phyloP scores from a whole-genome alignment of 2,888 invertebrate genomes.

The Liodrosophila aerea region DNA sequence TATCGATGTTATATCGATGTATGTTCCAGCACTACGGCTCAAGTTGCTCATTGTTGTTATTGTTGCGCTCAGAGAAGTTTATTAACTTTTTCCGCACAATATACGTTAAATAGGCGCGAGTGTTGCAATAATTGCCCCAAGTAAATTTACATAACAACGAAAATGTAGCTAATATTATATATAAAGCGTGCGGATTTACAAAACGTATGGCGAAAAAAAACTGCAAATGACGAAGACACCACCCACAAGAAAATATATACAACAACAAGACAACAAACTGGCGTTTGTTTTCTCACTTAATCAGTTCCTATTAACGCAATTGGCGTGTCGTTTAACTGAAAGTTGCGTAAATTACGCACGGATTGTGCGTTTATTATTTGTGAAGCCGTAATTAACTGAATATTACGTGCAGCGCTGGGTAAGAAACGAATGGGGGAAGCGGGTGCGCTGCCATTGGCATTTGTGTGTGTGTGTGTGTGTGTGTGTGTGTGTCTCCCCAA shows the following conservation, averaged over 20 bases:
- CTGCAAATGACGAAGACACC: conserved; percentile 37
- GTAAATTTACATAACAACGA: conserved; percentile 42
- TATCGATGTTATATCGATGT: no score
- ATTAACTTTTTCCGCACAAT: conserved; percentile 27
- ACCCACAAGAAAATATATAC: conserved; percentile 46
- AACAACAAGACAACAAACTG: conserved; percentile 9
- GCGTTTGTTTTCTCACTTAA: conserved; percentile 43
- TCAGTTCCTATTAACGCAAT: conserved; percentile 64
- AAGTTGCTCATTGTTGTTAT: no score
- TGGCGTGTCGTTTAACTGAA: conserved; percentile 36
- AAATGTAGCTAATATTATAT: conserved; percentile 26
- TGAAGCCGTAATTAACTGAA: conserved; percentile 49
- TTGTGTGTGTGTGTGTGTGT: conserved; percentile 5
- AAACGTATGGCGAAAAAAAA: conserved; percentile 52
- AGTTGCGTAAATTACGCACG: conserved; percentile 47
- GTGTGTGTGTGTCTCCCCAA: conserved; percentile 4
- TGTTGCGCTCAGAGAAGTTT: conserved; percentile 39
- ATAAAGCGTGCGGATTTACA: conserved; percentile 26
- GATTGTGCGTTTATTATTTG: conserved; percentile 53
- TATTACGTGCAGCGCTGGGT: conserved; percentile 36
- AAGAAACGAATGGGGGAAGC: neutral
- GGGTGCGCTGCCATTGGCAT: conserved; percentile 1
- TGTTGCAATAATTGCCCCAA: conserved; percentile 50
- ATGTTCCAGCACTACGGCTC: no score
- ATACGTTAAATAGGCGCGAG: conserved; percentile 32